phyloP scores from a whole-genome alignment of 2,888 invertebrate genomes.

The Calameuta filiformis region DNA sequence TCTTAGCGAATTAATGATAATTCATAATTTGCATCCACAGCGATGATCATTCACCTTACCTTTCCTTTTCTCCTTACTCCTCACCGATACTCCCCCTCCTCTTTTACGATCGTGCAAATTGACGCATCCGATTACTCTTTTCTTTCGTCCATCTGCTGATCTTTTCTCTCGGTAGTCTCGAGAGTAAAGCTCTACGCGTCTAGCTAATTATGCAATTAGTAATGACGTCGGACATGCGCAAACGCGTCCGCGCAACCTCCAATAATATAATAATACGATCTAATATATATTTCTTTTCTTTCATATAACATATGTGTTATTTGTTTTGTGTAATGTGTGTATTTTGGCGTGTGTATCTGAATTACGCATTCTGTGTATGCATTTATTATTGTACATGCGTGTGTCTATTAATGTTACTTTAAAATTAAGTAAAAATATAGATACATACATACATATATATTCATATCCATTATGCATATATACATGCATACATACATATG shows the following conservation, averaged over 20 bases:
- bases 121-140: neutral
- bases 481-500: slow-evolving; percentile 32
- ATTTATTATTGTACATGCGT: neutral
- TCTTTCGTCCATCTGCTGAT: neutral
- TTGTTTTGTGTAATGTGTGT: neutral
- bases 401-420: slow-evolving; percentile 47
- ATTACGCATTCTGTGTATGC: too few relatives aligned
- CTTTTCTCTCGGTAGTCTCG: neutral
- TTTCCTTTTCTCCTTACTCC: slow-evolving; percentile 8
- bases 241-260: neutral
- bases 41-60: neutral
- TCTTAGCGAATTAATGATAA: neutral
- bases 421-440: slow-evolving; percentile 60
- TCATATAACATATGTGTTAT: neutral
- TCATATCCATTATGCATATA: slow-evolving; percentile 36
- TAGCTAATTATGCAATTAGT: neutral
- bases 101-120: neutral
- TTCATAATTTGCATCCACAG: too few relatives aligned
- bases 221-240: neutral
- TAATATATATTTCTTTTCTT: neutral
- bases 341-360: neutral
- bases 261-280: neutral
- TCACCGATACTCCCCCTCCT: slow-evolving; percentile 6
- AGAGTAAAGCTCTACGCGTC: neutral
- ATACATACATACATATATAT: slow-evolving; percentile 20